phyloP scores from a whole-genome alignment of 2,888 invertebrate species.

The Diplazon laetatorius region DNA sequence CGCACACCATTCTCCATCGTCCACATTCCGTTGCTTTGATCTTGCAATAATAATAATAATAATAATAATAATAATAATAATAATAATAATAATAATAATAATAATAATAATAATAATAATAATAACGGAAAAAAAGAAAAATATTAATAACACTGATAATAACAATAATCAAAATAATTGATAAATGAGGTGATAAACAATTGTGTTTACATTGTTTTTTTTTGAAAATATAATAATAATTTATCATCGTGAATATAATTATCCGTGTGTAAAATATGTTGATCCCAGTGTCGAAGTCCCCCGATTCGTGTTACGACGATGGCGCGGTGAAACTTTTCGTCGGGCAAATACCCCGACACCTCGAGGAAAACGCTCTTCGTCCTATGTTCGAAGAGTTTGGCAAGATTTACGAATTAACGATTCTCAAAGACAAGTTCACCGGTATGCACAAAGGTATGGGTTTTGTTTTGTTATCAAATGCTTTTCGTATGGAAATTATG shows the following conservation, averaged over 20 bases:
- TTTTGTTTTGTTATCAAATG: not conserved
- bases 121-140: no score
- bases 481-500: not conserved
- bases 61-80: slow-evolving; percentile 30
- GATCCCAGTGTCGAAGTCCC: slow-evolving; percentile 81
- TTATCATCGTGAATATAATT: slow-evolving; percentile 3
- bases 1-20: not conserved
- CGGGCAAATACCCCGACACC: slow-evolving; percentile 95
- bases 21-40: not conserved
- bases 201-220: no score
- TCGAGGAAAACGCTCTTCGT: slow-evolving; percentile 93
- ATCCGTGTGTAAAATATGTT: slow-evolving; percentile 71
- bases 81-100: no score
- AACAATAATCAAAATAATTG: no score
- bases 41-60: slow-evolving; percentile 15
- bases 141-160: no score
- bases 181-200: no score
- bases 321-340: slow-evolving; percentile 93
- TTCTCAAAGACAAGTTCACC: slow-evolving; percentile 96
- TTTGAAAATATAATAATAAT: not conserved
- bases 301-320: slow-evolving; percentile 83
- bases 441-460: slow-evolving; percentile 96
- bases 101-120: no score
- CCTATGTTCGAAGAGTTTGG: slow-evolving; percentile 97
- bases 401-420: slow-evolving; percentile 96